These are phyloP conservation scores for Tyrophagus putrescentiae DNA, from an alignment of 1,140 invertebrate species.

Conservation along the genomic window DNA sequence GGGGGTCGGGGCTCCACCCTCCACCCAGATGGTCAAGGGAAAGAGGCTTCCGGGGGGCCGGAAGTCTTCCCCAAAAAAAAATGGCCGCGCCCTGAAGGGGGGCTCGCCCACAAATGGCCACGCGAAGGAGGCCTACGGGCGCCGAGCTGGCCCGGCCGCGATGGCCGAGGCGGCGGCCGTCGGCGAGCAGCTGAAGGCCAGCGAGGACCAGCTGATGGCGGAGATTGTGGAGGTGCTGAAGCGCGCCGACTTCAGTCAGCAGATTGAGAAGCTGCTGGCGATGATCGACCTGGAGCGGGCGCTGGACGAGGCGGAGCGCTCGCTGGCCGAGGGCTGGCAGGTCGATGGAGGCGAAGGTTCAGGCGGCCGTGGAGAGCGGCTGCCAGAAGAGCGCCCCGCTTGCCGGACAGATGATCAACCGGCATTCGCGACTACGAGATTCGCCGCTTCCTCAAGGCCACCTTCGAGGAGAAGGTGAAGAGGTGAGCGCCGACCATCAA, in stretches of 20 bases:
- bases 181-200: not conserved
- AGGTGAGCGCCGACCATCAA: no score
- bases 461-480: no score
- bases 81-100: not conserved
- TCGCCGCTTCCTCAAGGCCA: no score
- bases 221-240: not conserved
- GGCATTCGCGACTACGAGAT: slow-evolving; percentile 15
- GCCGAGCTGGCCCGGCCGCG: not conserved
- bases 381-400: not conserved
- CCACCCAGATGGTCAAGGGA: not conserved
- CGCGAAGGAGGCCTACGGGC: not conserved
- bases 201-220: not conserved
- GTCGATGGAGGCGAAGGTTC: not conserved
- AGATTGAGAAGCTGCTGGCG: not conserved
- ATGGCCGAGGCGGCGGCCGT: not conserved
- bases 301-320: not conserved
- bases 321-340: not conserved
- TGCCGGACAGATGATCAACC: slow-evolving; percentile 6
- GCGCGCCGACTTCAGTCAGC: not conserved
- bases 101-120: not conserved
- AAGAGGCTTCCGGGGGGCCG: no score
- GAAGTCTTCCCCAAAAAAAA: not conserved
- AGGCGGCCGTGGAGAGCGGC: not conserved
- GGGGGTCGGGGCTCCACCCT: not conserved
- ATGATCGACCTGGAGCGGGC: not conserved